These are phyloP conservation scores for Micropoecilia bifurca DNA, from an alignment of 2,797 vertebrate genomes.

Conservation along the genomic window DNA sequence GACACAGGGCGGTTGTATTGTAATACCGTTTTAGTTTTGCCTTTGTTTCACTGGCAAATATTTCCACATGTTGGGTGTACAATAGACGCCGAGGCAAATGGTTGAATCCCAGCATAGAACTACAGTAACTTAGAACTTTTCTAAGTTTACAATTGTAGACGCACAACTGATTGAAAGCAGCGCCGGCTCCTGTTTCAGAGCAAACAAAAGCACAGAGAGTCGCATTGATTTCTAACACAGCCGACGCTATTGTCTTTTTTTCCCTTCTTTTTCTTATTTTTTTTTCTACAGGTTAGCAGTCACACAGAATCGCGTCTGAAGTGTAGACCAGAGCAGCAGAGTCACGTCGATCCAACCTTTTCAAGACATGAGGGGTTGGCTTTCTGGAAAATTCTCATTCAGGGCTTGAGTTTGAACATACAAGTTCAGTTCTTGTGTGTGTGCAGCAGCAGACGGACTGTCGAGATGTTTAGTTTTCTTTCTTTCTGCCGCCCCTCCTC, in stretches of 20 bases:
- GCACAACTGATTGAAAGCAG: slow-evolving; percentile 16
- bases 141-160: background rate
- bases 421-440: background rate
- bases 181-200: slow-evolving; percentile 34
- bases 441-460: background rate
- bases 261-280: background rate
- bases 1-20: background rate
- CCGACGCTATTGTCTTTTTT: slow-evolving; percentile 28
- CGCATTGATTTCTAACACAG: slow-evolving; percentile 44
- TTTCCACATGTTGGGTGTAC: background rate
- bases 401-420: background rate
- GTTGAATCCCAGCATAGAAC: background rate
- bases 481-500: background rate
- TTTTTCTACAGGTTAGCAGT: slow-evolving; percentile 11
- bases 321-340: slow-evolving; percentile 16
- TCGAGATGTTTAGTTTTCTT: background rate
- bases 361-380: background rate
- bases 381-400: background rate
- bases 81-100: background rate
- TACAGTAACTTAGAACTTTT: background rate
- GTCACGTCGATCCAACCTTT: background rate
- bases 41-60: background rate
- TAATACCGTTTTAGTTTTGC: background rate
- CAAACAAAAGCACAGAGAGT: slow-evolving; percentile 49
- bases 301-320: slow-evolving; percentile 35